Evolutionary conservation across 2,797 vertebrate genomes (phyloP).

Genomic region (Poeciliopsis presidionis): DNA sequence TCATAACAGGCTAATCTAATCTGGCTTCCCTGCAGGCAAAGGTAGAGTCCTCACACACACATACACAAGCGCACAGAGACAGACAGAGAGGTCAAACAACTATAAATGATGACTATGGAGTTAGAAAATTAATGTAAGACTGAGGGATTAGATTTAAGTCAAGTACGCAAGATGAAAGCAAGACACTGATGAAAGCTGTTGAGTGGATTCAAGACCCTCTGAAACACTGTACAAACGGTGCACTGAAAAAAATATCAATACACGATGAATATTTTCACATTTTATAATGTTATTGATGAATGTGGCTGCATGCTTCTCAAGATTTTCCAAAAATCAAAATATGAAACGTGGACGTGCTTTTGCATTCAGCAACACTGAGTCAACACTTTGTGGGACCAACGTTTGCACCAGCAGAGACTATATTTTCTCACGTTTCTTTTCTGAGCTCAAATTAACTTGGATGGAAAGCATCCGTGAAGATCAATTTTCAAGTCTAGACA

Average conservation of each 20-base stretch:
- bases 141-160: conserved; percentile 26
- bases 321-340: neutral
- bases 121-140: conserved; percentile 38
- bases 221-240: neutral
- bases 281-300: neutral
- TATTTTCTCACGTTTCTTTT: neutral
- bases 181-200: conserved; percentile 12
- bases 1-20: conserved; percentile 66
- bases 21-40: conserved; percentile 47
- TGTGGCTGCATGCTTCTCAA: neutral
- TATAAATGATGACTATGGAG: conserved; percentile 29
- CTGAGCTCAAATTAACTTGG: neutral
- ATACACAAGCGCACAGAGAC: neutral
- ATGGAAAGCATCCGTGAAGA: neutral
- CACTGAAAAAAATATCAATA: neutral
- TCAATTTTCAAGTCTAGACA: neutral
- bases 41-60: conserved; percentile 16
- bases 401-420: neutral
- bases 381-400: neutral
- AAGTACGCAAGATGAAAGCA: neutral
- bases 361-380: neutral
- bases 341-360: neutral
- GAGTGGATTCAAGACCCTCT: neutral
- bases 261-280: neutral
- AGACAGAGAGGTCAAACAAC: conserved; percentile 22